phyloP scores from a whole-genome alignment of 2,113 vertebrate genomes.

The Myrmecobius fasciatus region DNA sequence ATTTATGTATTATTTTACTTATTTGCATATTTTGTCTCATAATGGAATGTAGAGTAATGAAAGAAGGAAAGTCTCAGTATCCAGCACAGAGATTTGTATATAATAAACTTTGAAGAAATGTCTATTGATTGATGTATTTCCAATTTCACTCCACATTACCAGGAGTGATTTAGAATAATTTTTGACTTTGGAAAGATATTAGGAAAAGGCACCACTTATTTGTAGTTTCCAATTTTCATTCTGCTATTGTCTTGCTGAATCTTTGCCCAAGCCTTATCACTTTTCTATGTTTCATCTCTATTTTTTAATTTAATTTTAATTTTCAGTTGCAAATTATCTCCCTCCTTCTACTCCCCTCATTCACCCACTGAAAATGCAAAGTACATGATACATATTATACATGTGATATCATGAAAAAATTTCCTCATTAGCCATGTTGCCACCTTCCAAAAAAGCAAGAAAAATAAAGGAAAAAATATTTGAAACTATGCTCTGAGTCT shows the following conservation, averaged over 20 bases:
- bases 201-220: neutral
- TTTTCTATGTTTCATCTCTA: neutral
- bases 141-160: neutral
- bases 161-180: neutral
- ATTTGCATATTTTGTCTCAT: neutral
- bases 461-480: neutral
- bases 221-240: neutral
- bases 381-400: too few species aligned
- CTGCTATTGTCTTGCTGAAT: neutral
- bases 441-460: neutral
- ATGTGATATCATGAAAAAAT: neutral
- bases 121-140: neutral
- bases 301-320: neutral
- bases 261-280: neutral
- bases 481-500: neutral
- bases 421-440: neutral
- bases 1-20: neutral
- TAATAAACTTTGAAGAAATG: neutral
- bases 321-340: neutral
- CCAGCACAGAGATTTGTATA: neutral
- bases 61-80: neutral
- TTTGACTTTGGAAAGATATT: neutral
- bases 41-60: neutral
- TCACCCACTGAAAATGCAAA: neutral
- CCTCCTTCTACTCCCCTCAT: neutral